phyloP scores from a whole-genome alignment of 2,888 invertebrate genomes.

The Drosophila sordidula region DNA sequence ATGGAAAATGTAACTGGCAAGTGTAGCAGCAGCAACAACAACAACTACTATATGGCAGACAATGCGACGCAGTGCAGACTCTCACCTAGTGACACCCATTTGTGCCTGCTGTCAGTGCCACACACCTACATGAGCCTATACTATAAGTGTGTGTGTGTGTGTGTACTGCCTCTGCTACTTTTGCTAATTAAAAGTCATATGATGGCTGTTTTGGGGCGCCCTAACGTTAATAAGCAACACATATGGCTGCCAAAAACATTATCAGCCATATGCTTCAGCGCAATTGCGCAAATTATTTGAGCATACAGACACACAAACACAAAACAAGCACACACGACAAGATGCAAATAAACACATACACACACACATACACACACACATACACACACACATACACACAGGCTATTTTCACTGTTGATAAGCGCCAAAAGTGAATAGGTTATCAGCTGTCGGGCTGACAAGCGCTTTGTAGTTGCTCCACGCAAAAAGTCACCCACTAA shows the following conservation, averaged over 20 bases:
- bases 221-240: conserved; percentile 51
- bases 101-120: conserved; percentile 51
- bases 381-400: conserved; percentile 5
- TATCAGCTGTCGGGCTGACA: conserved; percentile 39
- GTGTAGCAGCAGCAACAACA: conserved; percentile 59
- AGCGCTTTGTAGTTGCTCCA: conserved; percentile 33
- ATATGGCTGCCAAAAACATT: conserved; percentile 52
- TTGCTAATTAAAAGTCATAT: conserved; percentile 62
- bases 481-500: conserved; percentile 23
- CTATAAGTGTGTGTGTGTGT: conserved; percentile 6
- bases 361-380: conserved; percentile 5
- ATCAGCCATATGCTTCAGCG: conserved; percentile 50
- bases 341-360: conserved; percentile 8
- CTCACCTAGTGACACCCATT: conserved; percentile 81
- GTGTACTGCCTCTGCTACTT: conserved; percentile 32
- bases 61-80: conserved; percentile 62
- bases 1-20: conserved; percentile 79
- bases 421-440: conserved; percentile 41
- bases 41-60: conserved; percentile 43
- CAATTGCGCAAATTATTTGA: conserved; percentile 63
- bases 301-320: conserved; percentile 30
- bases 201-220: conserved; percentile 27
- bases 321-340: conserved; percentile 18
- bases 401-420: conserved; percentile 46
- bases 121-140: conserved; percentile 26